Evolutionary conservation across 2,113 vertebrate genomes (phyloP).

Genomic region (Pantherophis guttatus): DNA sequence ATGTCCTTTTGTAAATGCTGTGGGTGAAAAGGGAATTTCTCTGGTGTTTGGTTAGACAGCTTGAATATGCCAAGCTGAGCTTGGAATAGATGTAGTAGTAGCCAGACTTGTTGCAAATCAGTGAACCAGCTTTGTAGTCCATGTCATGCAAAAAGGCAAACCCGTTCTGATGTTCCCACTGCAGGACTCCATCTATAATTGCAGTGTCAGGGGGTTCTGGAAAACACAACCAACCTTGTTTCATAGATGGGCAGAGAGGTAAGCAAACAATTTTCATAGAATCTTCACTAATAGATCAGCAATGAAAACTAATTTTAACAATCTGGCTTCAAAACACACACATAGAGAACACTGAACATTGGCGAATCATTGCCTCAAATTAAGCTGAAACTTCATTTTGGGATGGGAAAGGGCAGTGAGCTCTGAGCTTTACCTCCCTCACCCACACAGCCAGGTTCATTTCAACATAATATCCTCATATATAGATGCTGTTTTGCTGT

Average conservation of each 20-base stretch:
- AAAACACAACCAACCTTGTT: not conserved
- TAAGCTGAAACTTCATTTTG: not conserved
- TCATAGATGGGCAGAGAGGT: not conserved
- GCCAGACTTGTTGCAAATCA: slow-evolving; percentile 67
- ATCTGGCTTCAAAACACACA: not conserved
- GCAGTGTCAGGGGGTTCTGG: slow-evolving; percentile 41
- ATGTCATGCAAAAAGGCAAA: slow-evolving; percentile 65
- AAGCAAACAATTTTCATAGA: not conserved
- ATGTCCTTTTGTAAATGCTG: slow-evolving; percentile 50
- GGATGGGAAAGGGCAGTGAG: not conserved
- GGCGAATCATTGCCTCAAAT: not conserved
- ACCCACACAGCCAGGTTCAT: not conserved
- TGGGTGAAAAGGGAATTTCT: slow-evolving; percentile 50
- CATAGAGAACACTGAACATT: not conserved
- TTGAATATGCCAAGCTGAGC: slow-evolving; percentile 56
- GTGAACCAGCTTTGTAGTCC: slow-evolving; percentile 57
- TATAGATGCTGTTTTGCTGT: not conserved
- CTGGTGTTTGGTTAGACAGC: not conserved
- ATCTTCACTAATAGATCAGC: not conserved
- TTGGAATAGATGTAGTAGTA: slow-evolving; percentile 84
- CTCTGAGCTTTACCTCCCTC: not conserved
- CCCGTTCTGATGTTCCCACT: slow-evolving; percentile 67
- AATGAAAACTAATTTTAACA: not conserved
- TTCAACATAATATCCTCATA: not conserved
- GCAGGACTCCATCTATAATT: slow-evolving; percentile 28